Evolutionary conservation across 1,140 invertebrate genomes (phyloP).

Genomic region (Mycetomoellerius zeteki): DNA sequence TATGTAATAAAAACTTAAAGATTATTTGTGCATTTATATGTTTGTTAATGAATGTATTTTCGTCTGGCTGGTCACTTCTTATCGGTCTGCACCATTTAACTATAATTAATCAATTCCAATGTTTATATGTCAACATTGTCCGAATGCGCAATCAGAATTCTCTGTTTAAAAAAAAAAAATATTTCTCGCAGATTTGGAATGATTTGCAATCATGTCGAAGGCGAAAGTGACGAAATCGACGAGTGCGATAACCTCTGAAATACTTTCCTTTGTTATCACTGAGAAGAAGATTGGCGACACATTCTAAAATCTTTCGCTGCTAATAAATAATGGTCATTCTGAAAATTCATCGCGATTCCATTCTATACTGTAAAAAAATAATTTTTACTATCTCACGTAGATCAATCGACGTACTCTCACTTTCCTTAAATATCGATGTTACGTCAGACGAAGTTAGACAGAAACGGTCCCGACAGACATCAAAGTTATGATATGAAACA

Average conservation of each 20-base stretch:
- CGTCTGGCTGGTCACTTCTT: slow-evolving; percentile 3
- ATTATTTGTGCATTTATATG: slow-evolving; percentile 28
- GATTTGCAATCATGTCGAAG: background rate
- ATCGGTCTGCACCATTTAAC: slow-evolving; percentile 9
- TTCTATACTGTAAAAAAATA: background rate
- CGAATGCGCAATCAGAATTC: slow-evolving; percentile 20
- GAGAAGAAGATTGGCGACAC: background rate
- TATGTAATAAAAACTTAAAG: background rate
- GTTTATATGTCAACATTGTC: slow-evolving; percentile 43
- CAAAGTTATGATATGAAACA: slow-evolving; percentile 5
- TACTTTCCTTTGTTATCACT: slow-evolving; percentile 9
- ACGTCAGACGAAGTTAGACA: background rate
- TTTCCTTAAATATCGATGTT: background rate
- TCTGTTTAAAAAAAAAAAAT: slow-evolving; percentile 16
- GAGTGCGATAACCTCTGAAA: slow-evolving; percentile 5
- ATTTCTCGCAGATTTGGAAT: slow-evolving; percentile 1
- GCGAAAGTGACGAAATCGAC: slow-evolving; percentile 8
- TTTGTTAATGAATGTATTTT: slow-evolving; percentile 44
- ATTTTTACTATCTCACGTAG: background rate
- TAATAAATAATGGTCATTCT: background rate
- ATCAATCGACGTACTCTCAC: background rate
- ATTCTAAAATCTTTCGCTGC: background rate
- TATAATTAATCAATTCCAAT: slow-evolving; percentile 45
- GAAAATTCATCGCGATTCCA: background rate
- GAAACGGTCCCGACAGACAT: slow-evolving; percentile 2